Evolutionary conservation across 2,113 vertebrate species (phyloP), one percentile per base, ranked within the genome.

Genomic region (Gorsachius goisagi): DNA sequence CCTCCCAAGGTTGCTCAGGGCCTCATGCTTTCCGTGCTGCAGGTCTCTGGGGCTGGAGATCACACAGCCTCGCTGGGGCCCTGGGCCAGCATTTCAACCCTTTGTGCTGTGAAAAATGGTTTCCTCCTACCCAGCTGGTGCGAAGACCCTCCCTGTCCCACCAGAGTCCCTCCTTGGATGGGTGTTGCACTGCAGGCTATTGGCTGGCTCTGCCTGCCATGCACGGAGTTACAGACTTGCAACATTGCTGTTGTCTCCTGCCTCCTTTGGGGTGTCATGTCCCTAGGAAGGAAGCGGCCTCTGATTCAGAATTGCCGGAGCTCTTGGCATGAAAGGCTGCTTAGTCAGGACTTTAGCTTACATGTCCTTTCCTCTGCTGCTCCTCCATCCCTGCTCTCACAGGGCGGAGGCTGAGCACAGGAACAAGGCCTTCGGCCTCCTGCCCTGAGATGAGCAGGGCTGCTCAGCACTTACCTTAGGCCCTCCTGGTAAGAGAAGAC

Each of bases 201-300:
- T 6, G 26, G 66, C 62, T 27, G 47, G 35, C 27, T 77, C 45
- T 71, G 76, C 39, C 39, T 11, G 30, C 1, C 1, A 15, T 16
- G 6, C 39, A 24, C 15, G 27, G 53, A 19, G 50, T 33, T 59
- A 50, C 9, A 59, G 14, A 75, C 32, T 3, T 81, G 18, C 2
- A 47, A 12, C 15, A 35, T 12, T 76, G 37, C 20, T 23, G 35
- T 11, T 69, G 10, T 67, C 28, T 72, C 45, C 39, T 15, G 11
- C 0, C 1, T 56, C 26, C 56, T 67, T 35, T 59, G 27, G 35
- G 15, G n/a, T 63, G 45, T 59, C 0, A 0, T 18, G 15, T 11
- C 37, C 33, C 35, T 49, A 33, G 44, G 58, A 85, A 93, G 53
- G 23, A 91, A 81, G 49, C 1, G 0, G 27, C 26, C 33, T 87